A percentile compares a stretch with the other conserved stretches of the same genome.
Conservation (phyloP, 2,888 invertebrate species). For the Miltochrista miniata region DNA sequence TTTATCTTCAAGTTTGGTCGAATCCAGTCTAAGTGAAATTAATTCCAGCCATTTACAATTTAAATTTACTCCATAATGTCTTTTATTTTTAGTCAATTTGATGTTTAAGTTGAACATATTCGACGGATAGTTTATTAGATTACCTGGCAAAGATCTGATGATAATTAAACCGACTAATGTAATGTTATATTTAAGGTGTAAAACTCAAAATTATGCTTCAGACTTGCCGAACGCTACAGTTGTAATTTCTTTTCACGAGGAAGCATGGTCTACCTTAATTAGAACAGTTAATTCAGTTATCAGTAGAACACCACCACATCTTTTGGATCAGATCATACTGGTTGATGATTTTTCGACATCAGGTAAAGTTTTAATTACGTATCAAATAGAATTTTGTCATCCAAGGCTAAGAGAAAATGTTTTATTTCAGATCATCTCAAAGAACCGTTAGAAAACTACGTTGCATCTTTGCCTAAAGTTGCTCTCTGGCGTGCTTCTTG, state of each 20-base stretch:
- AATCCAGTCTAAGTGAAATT: too few relatives aligned
- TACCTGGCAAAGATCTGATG: neutral
- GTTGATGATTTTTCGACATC: slow-evolving; percentile 97
- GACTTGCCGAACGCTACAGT: slow-evolving; percentile 92
- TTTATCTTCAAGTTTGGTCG: too few relatives aligned
- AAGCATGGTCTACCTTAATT: slow-evolving; percentile 97
- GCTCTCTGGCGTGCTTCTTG: slow-evolving; percentile 91
- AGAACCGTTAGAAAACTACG: slow-evolving; percentile 91
- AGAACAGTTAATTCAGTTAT: slow-evolving; percentile 97
- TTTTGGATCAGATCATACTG: slow-evolving; percentile 95
- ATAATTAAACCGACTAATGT: neutral
- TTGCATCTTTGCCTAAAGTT: slow-evolving; percentile 92
- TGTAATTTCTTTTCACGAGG: slow-evolving; percentile 97
- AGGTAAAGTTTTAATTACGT: slow-evolving; percentile 83
- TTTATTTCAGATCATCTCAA: slow-evolving; percentile 86
- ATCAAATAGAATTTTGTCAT: too few relatives aligned
- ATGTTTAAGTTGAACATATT: too few relatives aligned
- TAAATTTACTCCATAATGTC: too few relatives aligned
- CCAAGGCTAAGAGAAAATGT: too few relatives aligned
- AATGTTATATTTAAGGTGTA: slow-evolving; percentile 85
- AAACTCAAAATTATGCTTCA: slow-evolving; percentile 80
- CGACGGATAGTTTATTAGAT: neutral
- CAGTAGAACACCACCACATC: slow-evolving; percentile 91
- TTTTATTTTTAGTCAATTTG: neutral
- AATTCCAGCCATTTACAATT: too few relatives aligned